Evolutionary conservation across 2,888 invertebrate species (phyloP).

Genomic region (Drosophila lutescens): DNA sequence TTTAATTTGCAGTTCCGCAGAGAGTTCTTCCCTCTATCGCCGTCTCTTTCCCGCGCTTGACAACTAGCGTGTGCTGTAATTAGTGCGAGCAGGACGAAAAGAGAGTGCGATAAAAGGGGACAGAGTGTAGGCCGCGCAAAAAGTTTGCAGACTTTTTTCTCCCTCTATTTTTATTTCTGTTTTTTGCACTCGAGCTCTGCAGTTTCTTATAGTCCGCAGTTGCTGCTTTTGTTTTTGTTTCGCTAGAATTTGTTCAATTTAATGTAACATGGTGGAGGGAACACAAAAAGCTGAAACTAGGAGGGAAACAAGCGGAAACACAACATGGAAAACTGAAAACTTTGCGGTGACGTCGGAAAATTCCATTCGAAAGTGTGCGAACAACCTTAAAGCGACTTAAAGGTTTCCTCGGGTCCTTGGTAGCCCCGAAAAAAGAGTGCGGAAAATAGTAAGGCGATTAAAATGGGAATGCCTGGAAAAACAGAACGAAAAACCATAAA

Average conservation of each 20-base stretch:
- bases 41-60: constrained; percentile 17
- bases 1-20: constrained; percentile 47
- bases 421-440: not conserved
- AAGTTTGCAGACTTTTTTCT: constrained; percentile 63
- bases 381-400: constrained; percentile 15
- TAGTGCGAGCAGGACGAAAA: constrained; percentile 31
- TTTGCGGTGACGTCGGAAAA: constrained; percentile 39
- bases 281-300: constrained; percentile 24
- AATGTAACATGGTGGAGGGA: constrained; percentile 43
- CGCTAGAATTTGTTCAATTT: constrained; percentile 59
- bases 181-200: constrained; percentile 7
- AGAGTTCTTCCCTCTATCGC: not conserved
- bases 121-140: constrained; percentile 35
- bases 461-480: too few species aligned
- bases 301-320: constrained; percentile 5
- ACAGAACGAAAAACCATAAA: too few species aligned
- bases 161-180: constrained; percentile 3
- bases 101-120: not conserved
- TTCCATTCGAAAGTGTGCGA: constrained; percentile 10
- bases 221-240: constrained; percentile 41
- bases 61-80: constrained; percentile 57
- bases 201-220: constrained; percentile 26
- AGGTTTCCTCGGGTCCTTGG: not conserved
- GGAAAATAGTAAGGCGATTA: constrained; percentile 18
- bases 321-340: constrained; percentile 44